Evolutionary conservation across 2,797 vertebrate species (phyloP), one percentile per base, ranked within the genome.

Genomic region (Pachyuromys duprasi): DNA sequence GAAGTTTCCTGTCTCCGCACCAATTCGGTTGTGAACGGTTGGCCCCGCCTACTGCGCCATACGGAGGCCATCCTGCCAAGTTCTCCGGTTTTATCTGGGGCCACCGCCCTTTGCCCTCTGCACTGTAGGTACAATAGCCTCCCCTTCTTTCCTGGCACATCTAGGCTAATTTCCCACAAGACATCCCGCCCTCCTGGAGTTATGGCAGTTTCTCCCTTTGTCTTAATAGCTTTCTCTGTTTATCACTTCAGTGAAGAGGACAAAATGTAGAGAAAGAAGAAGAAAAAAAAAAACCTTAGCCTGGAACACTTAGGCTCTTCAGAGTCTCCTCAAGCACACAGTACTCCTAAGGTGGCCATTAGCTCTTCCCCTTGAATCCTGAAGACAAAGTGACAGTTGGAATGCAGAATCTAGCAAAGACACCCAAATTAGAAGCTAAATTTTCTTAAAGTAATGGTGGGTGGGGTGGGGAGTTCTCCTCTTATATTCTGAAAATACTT

Each of bases 351-450:
- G 79, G 74, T 45, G 87, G 87, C 15, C 9, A 94, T 92, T 70
- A 84, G 89, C 76, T 57, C 12, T 28, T 83, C 93, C 80, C 65
- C 17, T 94, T 63, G 91, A 57, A 94, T 81, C 45, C 12, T 90
- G 67, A 96, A 96, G 74, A 89, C 69, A 94, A 86, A 84, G 62
- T 88, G 76, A 53, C 33, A 94, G 70, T 69, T 45, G 74, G 72
- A 89, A 86, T 81, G 49, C 55, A 65, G 62, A 94, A 83, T 89
- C 89, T 88, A 91, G 92, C 55, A 94, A 82, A 96, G 22, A 94
- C 60, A 90, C 86, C 81, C 42, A 95, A 82, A 96, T 96, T 86
- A 96, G 92, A 96, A 96, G 88, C 53, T 39, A 57, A 2, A 69
- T 70, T 90, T 92, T 80, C 95, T 36, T 67, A 5, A 83, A 94